phyloP scores from a whole-genome alignment of 2,888 invertebrate genomes.

The Macrophya alboannulata region DNA sequence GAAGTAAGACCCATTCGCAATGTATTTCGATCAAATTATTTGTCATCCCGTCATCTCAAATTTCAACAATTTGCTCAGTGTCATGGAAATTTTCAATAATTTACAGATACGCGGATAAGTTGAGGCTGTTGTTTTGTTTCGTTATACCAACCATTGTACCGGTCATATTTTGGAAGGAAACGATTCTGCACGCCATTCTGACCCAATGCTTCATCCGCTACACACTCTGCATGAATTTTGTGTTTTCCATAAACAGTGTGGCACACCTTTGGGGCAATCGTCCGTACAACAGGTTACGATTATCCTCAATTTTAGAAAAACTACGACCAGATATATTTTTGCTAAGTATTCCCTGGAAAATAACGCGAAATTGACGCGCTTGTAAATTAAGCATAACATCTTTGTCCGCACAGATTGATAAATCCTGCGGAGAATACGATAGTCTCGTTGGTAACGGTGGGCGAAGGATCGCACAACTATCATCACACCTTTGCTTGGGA shows the following conservation, averaged over 20 bases:
- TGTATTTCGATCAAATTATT: too few species aligned
- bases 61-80: not conserved
- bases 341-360: too few species aligned
- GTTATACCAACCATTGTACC: constrained; percentile 85
- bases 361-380: too few species aligned
- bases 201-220: constrained; percentile 87
- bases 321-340: too few species aligned
- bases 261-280: constrained; percentile 89
- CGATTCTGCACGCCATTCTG: constrained; percentile 83
- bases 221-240: constrained; percentile 87
- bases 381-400: too few species aligned
- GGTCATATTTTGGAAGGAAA: constrained; percentile 86
- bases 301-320: too few species aligned
- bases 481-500: constrained; percentile 22
- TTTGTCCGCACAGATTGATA: constrained; percentile 82
- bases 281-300: constrained; percentile 87
- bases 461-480: constrained; percentile 89
- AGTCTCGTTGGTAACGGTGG: constrained; percentile 87
- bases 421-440: constrained; percentile 88
- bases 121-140: constrained; percentile 84
- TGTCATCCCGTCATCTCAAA: too few species aligned
- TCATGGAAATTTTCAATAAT: constrained; percentile 84
- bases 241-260: constrained; percentile 93
- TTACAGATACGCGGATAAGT: constrained; percentile 85
- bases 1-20: too few species aligned